Percentiles rank a stretch among this genome's conserved stretches.
These are phyloP conservation scores for Oligia latruncula DNA, from an alignment of 2,888 invertebrate species.

Conservation along the genomic window DNA sequence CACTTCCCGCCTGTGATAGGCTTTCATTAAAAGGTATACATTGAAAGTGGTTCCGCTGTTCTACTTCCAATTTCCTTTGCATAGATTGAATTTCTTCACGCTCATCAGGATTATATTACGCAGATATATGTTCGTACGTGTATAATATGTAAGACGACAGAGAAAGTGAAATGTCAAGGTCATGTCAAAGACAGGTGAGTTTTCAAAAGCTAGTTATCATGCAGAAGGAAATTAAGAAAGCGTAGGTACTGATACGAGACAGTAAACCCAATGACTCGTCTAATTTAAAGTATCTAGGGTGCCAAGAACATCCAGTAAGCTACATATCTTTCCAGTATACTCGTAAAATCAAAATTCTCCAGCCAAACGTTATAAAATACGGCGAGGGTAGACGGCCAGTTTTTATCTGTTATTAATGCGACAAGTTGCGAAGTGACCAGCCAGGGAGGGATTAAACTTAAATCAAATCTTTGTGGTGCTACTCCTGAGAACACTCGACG, in stretches of 20 bases:
- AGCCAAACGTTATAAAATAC: conserved; percentile 48
- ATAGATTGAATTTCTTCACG: conserved; percentile 47
- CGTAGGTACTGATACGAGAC: not conserved
- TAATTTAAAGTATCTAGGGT: conserved; percentile 20
- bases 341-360: conserved; percentile 48
- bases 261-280: not conserved
- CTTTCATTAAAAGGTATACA: conserved; percentile 54
- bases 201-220: not conserved
- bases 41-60: conserved; percentile 36
- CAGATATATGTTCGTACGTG: not conserved
- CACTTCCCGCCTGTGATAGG: conserved; percentile 49
- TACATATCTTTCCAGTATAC: conserved; percentile 16
- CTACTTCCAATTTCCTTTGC: conserved; percentile 47
- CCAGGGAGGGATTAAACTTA: conserved; percentile 56
- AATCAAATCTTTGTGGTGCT: conserved; percentile 59
- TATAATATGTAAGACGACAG: not conserved
- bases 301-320: conserved; percentile 5
- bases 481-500: conserved; percentile 43
- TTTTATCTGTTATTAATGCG: conserved; percentile 65
- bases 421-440: conserved; percentile 61
- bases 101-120: conserved; percentile 32
- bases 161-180: conserved; percentile 21
- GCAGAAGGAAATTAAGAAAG: not conserved
- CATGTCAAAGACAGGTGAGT: not conserved
- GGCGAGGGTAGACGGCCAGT: conserved; percentile 36